These are phyloP conservation scores for Ethmia dodecea DNA, from an alignment of 2,888 invertebrate species.

Conservation along the genomic window DNA sequence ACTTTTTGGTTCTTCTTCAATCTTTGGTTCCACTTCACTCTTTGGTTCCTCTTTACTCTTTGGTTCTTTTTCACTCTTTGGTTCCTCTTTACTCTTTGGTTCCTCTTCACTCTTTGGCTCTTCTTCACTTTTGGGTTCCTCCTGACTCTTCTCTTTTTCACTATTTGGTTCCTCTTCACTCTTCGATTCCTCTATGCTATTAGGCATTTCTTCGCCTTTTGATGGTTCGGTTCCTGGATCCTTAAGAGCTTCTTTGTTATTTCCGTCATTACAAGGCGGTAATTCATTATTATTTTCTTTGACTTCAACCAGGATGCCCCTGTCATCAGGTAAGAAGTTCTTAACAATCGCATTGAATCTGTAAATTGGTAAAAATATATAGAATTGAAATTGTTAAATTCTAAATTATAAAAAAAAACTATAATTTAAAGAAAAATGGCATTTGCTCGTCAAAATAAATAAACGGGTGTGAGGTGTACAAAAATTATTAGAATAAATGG, in stretches of 20 bases:
- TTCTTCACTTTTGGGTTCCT: slow-evolving; percentile 10
- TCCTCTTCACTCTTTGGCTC: slow-evolving; percentile 9
- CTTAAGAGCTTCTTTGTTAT: slow-evolving; percentile 41
- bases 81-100: slow-evolving; percentile 1
- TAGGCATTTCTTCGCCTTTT: background rate
- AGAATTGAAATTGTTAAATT: too few species aligned
- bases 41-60: background rate
- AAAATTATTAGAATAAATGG: slow-evolving; percentile 4
- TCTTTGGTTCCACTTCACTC: background rate
- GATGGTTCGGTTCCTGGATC: slow-evolving; percentile 4
- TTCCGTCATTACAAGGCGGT: slow-evolving; percentile 36
- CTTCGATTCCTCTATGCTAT: slow-evolving; percentile 16
- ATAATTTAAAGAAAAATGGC: too few species aligned
- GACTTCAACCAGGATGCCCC: slow-evolving; percentile 16
- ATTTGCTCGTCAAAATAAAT: too few species aligned
- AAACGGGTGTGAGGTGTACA: too few species aligned
- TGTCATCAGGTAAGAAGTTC: slow-evolving; percentile 39
- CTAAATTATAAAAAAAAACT: too few species aligned
- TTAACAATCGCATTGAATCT: slow-evolving; percentile 65
- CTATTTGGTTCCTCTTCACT: slow-evolving; percentile 1
- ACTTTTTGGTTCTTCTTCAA: background rate
- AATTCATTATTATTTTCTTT: slow-evolving; percentile 15
- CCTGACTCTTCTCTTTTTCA: slow-evolving; percentile 1
- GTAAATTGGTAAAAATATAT: too few species aligned
- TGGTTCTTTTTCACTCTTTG: background rate